Percentiles rank a stretch among this genome's conserved stretches.
Evolutionary conservation across 2,888 invertebrate genomes (phyloP).

Genomic region (Lobophora halterata): DNA sequence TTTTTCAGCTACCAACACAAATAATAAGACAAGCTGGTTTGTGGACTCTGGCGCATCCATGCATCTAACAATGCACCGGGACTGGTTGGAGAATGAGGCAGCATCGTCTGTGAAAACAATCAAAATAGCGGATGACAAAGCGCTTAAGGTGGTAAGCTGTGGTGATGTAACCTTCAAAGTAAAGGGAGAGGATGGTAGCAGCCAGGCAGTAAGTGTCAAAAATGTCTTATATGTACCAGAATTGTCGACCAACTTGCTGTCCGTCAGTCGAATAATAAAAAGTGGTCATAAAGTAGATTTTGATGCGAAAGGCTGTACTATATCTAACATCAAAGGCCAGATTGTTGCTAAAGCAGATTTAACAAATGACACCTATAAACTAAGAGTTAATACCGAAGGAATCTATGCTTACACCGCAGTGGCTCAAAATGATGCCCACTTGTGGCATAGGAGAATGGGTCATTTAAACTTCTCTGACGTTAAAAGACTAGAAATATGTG

Average conservation of each 20-base stretch:
- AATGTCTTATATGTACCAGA: slow-evolving; percentile 18
- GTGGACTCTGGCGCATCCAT: slow-evolving; percentile 4
- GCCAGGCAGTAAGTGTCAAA: slow-evolving; percentile 9
- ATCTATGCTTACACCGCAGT: neutral
- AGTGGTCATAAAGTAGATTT: slow-evolving; percentile 10
- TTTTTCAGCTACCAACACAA: too few species aligned
- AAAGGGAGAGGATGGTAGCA: neutral
- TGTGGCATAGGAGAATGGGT: slow-evolving; percentile 4
- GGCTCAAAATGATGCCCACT: neutral
- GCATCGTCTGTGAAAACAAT: neutral
- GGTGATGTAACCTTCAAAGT: slow-evolving; percentile 14
- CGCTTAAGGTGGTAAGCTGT: slow-evolving; percentile 1
- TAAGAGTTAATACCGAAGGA: neutral
- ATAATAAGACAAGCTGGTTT: too few species aligned
- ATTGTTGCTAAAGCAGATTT: neutral
- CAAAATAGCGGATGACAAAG: neutral
- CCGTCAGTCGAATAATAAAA: slow-evolving; percentile 11
- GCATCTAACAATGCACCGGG: slow-evolving; percentile 1
- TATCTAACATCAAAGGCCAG: slow-evolving; percentile 4
- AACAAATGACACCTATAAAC: slow-evolving; percentile 1
- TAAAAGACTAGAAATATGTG: neutral
- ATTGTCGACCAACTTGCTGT: slow-evolving; percentile 12
- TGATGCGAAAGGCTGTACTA: slow-evolving; percentile 7
- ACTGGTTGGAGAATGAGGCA: neutral
- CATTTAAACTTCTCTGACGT: slow-evolving; percentile 7